These are phyloP conservation scores for Magallana ariakensis DNA, from an alignment of 1,140 invertebrate species.

Conservation along the genomic window DNA sequence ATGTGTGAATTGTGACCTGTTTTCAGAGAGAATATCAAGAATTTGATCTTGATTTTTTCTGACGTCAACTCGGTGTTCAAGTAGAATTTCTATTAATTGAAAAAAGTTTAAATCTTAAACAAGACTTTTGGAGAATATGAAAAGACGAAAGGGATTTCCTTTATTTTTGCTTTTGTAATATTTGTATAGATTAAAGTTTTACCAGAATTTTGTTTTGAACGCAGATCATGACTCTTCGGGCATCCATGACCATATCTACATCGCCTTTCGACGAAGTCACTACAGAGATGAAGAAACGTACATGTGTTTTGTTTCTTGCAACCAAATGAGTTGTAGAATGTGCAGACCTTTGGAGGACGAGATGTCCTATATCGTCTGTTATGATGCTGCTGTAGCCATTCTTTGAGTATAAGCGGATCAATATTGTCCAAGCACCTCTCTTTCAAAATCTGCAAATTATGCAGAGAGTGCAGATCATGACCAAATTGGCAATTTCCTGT, in stretches of 20 bases:
- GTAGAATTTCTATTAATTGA: constrained; percentile 5
- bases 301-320: neutral
- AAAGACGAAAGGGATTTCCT: too few relatives aligned
- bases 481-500: neutral
- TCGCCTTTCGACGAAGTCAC: neutral
- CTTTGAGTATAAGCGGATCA: neutral
- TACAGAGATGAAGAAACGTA: neutral
- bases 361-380: neutral
- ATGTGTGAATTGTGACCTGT: neutral
- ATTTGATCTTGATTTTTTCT: neutral
- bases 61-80: neutral
- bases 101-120: neutral
- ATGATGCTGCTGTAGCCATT: neutral
- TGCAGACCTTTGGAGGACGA: neutral
- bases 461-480: neutral
- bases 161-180: too few relatives aligned
- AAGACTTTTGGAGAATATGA: neutral
- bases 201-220: neutral
- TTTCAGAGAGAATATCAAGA: neutral
- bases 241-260: neutral
- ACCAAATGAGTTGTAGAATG: neutral
- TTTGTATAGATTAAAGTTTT: too few relatives aligned
- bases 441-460: neutral
- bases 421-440: neutral
- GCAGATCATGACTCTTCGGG: neutral